Evolutionary conservation across 1,140 invertebrate species (phyloP).

Genomic region (Bombus superbus): DNA sequence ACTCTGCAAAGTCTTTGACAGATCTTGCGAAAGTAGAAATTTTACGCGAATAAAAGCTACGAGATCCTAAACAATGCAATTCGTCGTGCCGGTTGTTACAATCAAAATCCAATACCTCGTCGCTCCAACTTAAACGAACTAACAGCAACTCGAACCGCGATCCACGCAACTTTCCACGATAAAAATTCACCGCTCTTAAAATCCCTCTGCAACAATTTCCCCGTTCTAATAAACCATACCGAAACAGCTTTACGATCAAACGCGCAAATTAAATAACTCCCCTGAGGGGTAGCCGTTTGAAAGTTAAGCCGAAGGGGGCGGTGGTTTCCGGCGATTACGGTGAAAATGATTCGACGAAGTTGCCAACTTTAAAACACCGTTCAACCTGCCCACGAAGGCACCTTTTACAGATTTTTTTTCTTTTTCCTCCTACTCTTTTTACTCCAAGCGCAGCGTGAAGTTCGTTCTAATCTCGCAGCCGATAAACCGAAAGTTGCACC

Average conservation of each 20-base stretch:
- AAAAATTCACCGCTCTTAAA: background rate
- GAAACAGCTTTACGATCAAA: background rate
- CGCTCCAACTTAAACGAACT: no score
- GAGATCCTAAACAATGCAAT: no score
- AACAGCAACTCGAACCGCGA: background rate
- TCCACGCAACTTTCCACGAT: background rate
- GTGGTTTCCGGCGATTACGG: background rate
- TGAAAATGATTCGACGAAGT: conserved; percentile 14
- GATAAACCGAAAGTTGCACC: conserved; percentile 48
- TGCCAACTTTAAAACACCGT: conserved; percentile 10
- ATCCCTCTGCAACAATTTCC: background rate
- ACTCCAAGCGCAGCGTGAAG: background rate
- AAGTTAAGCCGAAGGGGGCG: background rate
- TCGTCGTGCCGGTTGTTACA: no score
- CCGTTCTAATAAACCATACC: background rate
- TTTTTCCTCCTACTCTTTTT: background rate
- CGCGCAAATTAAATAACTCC: background rate
- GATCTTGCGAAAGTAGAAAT: no score
- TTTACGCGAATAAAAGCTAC: no score
- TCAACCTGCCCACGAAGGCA: background rate
- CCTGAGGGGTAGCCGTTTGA: background rate
- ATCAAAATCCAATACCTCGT: no score
- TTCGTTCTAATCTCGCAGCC: conserved; percentile 42
- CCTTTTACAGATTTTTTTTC: background rate
- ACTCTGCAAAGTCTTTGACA: no score